A percentile compares a stretch with the other conserved stretches of the same genome.
phyloP scores from a whole-genome alignment of 2,113 vertebrate species.

The Chinchilla lanigera region DNA sequence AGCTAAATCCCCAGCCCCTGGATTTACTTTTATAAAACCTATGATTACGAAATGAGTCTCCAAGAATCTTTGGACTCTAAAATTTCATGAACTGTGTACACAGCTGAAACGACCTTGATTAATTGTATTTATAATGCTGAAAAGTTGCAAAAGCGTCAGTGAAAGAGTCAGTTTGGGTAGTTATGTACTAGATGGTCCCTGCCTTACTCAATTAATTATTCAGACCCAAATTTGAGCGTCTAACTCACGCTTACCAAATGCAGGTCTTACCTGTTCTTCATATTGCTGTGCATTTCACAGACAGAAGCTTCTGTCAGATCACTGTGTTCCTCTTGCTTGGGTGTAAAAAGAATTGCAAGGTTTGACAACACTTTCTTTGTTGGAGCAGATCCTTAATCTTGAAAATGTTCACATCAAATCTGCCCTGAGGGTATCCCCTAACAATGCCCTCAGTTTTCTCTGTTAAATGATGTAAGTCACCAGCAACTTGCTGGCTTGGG shows the following conservation, averaged over 20 bases:
- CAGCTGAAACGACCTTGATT: background rate
- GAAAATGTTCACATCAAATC: conserved; percentile 1
- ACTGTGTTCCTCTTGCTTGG: background rate
- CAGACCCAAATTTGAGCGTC: background rate
- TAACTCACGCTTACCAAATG: background rate
- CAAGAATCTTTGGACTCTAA: background rate
- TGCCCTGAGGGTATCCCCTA: background rate
- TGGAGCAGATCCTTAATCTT: conserved; percentile 38
- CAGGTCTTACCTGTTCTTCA: background rate
- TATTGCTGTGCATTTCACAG: background rate
- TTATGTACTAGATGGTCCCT: background rate
- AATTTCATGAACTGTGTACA: background rate
- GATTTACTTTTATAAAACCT: background rate
- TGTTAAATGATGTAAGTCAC: background rate
- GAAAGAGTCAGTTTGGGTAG: background rate
- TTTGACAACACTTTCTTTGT: background rate
- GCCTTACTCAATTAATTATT: background rate
- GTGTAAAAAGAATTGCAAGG: background rate
- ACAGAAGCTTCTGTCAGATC: background rate
- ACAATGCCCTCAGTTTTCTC: background rate
- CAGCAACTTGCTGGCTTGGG: background rate
- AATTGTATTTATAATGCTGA: background rate
- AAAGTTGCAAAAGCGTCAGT: background rate
- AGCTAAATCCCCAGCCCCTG: too few species aligned
- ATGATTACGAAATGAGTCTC: background rate